Percentiles rank a stretch among this genome's conserved stretches.
These are phyloP conservation scores for Rhyzopertha dominica DNA, from an alignment of 1,140 invertebrate genomes.

Conservation along the genomic window DNA sequence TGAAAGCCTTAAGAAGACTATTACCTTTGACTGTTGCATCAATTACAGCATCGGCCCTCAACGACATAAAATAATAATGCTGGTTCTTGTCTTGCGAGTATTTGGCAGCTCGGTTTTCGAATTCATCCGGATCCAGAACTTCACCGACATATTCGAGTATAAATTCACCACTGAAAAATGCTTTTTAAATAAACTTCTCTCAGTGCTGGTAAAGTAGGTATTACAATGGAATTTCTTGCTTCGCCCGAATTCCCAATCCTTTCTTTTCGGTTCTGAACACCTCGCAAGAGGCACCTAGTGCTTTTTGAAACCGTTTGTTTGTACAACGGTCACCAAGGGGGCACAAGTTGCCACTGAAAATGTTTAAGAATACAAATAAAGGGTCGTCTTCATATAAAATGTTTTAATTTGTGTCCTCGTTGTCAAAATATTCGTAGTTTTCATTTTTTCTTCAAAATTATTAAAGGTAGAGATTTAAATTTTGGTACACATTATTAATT, in stretches of 20 bases:
- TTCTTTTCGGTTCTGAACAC: conserved; percentile 92
- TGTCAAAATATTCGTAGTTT: no score
- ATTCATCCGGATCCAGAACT: conserved; percentile 86
- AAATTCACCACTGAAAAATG: conserved; percentile 76
- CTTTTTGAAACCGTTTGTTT: conserved; percentile 90
- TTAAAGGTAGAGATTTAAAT: no score
- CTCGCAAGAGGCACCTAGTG: conserved; percentile 75
- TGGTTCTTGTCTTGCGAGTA: conserved; percentile 87
- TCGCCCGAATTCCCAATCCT: conserved; percentile 86
- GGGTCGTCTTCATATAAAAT: conserved; percentile 4
- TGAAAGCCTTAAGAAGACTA: neutral
- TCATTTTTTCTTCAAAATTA: no score
- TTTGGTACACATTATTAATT: no score
- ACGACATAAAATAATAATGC: conserved; percentile 99
- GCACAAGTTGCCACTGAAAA: conserved; percentile 80
- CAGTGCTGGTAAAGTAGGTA: no score
- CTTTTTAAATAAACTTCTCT: no score
- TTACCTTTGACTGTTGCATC: conserved; percentile 84
- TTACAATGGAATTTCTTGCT: conserved; percentile 67
- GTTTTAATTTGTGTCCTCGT: no score
- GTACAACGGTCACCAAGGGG: conserved; percentile 82
- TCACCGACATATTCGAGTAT: conserved; percentile 99
- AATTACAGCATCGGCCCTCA: conserved; percentile 91
- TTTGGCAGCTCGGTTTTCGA: conserved; percentile 79
- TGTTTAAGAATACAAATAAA: no score